Percentiles rank a stretch among this genome's conserved stretches.
These are phyloP conservation scores for Genyomyrus donnyi DNA, from an alignment of 2,113 vertebrate species.

Conservation along the genomic window DNA sequence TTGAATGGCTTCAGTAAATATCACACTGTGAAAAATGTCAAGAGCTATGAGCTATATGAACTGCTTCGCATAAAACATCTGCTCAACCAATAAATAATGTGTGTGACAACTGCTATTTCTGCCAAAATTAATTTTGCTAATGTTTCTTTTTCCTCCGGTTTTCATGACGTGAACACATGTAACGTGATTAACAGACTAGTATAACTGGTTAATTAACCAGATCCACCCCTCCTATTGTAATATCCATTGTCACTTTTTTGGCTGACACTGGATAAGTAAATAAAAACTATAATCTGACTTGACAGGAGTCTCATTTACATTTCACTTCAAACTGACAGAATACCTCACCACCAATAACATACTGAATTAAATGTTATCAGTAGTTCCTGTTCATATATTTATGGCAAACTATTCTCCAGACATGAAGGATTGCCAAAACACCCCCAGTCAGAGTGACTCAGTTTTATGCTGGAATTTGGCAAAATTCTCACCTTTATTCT, in stretches of 20 bases:
- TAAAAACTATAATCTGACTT: background rate
- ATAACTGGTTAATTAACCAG: background rate
- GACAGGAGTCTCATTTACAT: background rate
- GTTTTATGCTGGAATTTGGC: background rate
- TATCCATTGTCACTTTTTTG: background rate
- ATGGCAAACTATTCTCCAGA: background rate
- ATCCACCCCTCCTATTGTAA: background rate
- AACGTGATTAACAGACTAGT: background rate
- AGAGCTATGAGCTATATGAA: background rate
- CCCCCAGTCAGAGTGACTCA: background rate
- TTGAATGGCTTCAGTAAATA: background rate
- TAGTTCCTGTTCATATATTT: background rate
- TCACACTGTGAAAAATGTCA: background rate
- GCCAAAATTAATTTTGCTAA: background rate
- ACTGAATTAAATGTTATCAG: background rate
- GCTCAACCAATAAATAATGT: background rate
- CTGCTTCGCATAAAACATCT: background rate
- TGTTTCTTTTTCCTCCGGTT: background rate
- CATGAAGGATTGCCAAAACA: background rate
- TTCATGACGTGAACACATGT: background rate
- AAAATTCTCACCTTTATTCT: conserved; percentile 5
- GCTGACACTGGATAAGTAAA: background rate
- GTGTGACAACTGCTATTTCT: background rate
- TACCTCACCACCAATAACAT: background rate
- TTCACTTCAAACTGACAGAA: background rate